These are phyloP conservation scores for Botrylloides violaceus DNA, from an alignment of 23 tunicate genomes.

Conservation along the genomic window DNA sequence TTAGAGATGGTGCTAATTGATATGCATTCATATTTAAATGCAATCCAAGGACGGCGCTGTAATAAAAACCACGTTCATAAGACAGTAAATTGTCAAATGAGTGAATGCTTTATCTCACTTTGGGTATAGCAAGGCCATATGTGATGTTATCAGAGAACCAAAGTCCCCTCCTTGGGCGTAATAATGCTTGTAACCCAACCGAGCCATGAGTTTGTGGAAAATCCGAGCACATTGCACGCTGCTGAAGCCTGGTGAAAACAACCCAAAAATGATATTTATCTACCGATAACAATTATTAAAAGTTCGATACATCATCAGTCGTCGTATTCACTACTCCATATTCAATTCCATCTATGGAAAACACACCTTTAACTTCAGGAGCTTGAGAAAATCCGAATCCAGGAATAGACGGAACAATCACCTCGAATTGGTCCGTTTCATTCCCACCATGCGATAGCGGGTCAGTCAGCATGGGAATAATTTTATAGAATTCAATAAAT, in stretches of 20 bases:
- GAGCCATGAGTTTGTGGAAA: conserved; percentile 81
- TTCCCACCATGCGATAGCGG: conserved; percentile 46
- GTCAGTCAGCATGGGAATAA: conserved; percentile 60
- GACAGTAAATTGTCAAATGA: no score
- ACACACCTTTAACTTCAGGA: conserved; percentile 35
- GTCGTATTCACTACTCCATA: neutral
- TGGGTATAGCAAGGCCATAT: conserved; percentile 67
- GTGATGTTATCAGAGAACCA: conserved; percentile 52
- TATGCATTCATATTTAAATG: conserved; percentile 45
- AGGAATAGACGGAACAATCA: conserved; percentile 82
- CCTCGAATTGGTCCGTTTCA: conserved; percentile 60
- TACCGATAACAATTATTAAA: neutral
- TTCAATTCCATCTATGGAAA: neutral
- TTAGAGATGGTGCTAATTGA: neutral
- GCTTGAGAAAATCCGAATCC: conserved; percentile 93
- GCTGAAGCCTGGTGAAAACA: conserved; percentile 48
- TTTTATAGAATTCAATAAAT: conserved; percentile 58
- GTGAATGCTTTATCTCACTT: conserved; percentile 48
- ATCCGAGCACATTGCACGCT: conserved; percentile 59
- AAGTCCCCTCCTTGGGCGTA: conserved; percentile 82
- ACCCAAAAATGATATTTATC: no score
- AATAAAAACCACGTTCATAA: neutral
- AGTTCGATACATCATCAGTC: neutral
- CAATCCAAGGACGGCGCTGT: conserved; percentile 58
- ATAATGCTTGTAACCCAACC: conserved; percentile 76